Evolutionary conservation across 2,797 vertebrate species (phyloP).

Genomic region (Gila robusta): DNA sequence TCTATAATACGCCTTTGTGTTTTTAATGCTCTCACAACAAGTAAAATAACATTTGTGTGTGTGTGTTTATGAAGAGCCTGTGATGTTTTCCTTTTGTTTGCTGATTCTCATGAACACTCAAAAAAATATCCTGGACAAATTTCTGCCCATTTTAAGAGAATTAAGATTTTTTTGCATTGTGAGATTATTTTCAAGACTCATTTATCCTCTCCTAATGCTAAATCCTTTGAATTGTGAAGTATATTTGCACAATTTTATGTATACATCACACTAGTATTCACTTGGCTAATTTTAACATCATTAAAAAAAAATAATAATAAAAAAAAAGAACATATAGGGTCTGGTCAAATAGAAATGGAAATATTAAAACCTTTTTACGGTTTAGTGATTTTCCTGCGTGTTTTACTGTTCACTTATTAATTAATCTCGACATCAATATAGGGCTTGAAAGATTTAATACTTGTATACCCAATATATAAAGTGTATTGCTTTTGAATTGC

Average conservation of each 20-base stretch:
- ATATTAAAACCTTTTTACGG: not conserved
- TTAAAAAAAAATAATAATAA: no score
- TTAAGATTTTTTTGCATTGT: not conserved
- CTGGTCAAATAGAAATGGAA: not conserved
- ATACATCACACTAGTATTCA: not conserved
- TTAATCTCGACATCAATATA: conserved; percentile 3
- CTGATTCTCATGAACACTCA: not conserved
- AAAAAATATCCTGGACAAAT: not conserved
- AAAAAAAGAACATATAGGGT: not conserved
- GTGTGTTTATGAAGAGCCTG: conserved; percentile 18
- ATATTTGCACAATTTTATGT: not conserved
- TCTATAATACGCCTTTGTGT: conserved; percentile 19
- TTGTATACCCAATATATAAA: not conserved
- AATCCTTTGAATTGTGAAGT: not conserved
- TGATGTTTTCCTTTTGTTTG: not conserved
- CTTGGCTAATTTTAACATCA: no score
- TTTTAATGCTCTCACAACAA: conserved; percentile 16
- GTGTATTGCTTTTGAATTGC: not conserved
- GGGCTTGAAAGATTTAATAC: conserved; percentile 2
- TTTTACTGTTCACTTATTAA: conserved; percentile 19
- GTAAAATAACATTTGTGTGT: not conserved
- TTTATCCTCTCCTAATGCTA: not conserved
- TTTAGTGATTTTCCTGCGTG: not conserved
- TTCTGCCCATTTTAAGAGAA: not conserved
- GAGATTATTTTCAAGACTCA: not conserved